Conservation (phyloP, 2,797 vertebrate genomes). For the Parotocinclus haroldoi region DNA sequence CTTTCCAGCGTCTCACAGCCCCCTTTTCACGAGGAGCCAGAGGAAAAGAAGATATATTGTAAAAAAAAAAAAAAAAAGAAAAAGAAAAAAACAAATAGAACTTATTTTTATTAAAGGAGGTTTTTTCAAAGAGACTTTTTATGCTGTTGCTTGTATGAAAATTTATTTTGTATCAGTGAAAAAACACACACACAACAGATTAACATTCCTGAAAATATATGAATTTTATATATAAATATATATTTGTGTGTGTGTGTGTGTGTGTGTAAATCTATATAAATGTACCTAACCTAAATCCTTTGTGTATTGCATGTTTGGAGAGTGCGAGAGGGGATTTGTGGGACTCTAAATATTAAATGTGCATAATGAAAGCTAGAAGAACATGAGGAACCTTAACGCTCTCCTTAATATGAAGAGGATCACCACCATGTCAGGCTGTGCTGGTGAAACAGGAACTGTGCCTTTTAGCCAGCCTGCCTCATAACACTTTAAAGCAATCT, state of each 20-base stretch:
- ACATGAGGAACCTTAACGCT: conserved; percentile 27
- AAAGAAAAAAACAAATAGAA: conserved; percentile 88
- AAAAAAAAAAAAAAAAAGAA: conserved; percentile 95
- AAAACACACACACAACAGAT: conserved; percentile 68
- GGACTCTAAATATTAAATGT: conserved; percentile 45
- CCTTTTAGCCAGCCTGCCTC: conserved; percentile 27
- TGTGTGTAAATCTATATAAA: conserved; percentile 76
- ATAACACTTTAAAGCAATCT: conserved; percentile 32
- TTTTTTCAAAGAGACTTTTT: conserved; percentile 72
- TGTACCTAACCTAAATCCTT: conserved; percentile 73
- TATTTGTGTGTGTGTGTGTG: conserved; percentile 56
- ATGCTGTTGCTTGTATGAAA: conserved; percentile 81
- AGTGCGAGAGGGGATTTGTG: conserved; percentile 58
- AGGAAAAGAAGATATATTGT: conserved; percentile 98
- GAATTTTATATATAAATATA: conserved; percentile 76
- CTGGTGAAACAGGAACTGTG: conserved; percentile 38
- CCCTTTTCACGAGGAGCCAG: conserved; percentile 55
- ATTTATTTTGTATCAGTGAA: conserved; percentile 83
- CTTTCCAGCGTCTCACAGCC: conserved; percentile 36
- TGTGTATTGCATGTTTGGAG: conserved; percentile 69
- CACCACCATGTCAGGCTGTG: conserved; percentile 22
- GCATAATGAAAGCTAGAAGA: conserved; percentile 23
- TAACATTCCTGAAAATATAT: conserved; percentile 88
- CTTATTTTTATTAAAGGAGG: conserved; percentile 99
- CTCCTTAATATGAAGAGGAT: conserved; percentile 28